A percentile compares a stretch with the other conserved stretches of the same genome.
phyloP scores from a whole-genome alignment of 2,797 vertebrate species.

The Neosilurus mollespiculum region DNA sequence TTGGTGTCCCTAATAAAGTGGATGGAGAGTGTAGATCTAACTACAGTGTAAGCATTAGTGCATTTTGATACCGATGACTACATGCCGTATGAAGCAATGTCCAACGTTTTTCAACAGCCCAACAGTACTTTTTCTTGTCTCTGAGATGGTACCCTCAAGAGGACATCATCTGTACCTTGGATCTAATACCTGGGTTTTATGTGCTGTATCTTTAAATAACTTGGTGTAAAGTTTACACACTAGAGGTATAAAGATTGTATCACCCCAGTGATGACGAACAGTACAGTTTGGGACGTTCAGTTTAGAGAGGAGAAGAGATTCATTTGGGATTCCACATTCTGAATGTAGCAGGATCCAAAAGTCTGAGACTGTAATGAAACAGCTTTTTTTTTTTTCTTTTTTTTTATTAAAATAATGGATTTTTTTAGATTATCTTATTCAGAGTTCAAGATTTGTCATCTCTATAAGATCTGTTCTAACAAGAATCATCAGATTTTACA shows the following conservation, averaged over 20 bases:
- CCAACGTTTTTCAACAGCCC: background rate
- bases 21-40: background rate
- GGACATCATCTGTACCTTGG: background rate
- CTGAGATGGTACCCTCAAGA: background rate
- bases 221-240: background rate
- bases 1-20: background rate
- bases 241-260: background rate
- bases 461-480: too few species aligned
- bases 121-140: background rate
- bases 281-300: background rate
- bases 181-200: background rate
- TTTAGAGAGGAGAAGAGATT: background rate
- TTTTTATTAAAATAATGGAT: background rate
- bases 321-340: background rate
- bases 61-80: constrained; percentile 1
- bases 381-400: too few species aligned
- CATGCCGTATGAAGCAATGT: background rate
- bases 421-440: background rate
- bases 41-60: background rate
- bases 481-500: too few species aligned
- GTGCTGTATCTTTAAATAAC: background rate
- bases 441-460: too few species aligned
- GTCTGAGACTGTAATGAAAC: background rate
- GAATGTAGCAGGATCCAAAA: background rate
- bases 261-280: background rate